Evolutionary conservation across 2,797 vertebrate genomes (phyloP).

Genomic region (Numenius phaeopus): DNA sequence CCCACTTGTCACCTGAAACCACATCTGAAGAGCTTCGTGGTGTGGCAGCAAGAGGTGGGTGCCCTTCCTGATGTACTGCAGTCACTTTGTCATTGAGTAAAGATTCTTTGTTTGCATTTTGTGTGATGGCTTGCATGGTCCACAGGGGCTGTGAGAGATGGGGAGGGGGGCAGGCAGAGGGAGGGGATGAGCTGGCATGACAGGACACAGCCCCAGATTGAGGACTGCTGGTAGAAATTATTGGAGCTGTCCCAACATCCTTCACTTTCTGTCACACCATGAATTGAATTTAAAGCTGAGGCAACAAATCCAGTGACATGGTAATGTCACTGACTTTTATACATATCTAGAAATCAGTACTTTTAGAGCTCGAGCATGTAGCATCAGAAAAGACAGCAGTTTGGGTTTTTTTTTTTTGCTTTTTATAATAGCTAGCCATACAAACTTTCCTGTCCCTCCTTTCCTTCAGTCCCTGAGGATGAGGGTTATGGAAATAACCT

Average conservation of each 20-base stretch:
- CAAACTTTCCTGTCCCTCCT: neutral
- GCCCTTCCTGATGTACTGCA: neutral
- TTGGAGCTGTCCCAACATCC: neutral
- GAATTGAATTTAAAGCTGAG: neutral
- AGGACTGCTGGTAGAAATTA: neutral
- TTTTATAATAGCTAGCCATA: neutral
- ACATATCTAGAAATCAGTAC: neutral
- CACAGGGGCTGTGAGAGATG: neutral
- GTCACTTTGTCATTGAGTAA: neutral
- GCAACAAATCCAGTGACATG: neutral
- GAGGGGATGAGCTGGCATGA: fast-evolving
- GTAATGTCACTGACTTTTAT: neutral
- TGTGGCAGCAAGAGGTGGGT: neutral
- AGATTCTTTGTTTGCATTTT: neutral
- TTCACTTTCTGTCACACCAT: neutral
- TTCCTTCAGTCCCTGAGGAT: neutral
- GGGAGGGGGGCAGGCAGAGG: neutral
- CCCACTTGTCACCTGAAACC: neutral
- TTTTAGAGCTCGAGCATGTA: neutral
- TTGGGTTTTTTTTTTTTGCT: neutral
- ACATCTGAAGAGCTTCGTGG: neutral
- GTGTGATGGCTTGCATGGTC: neutral
- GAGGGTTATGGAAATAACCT: neutral
- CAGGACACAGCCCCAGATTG: neutral
- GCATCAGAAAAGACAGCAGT: neutral